A percentile compares a stretch with the other conserved stretches of the same genome.
phyloP scores from a whole-genome alignment of 2,113 vertebrate species.

The Sprattus sprattus region DNA sequence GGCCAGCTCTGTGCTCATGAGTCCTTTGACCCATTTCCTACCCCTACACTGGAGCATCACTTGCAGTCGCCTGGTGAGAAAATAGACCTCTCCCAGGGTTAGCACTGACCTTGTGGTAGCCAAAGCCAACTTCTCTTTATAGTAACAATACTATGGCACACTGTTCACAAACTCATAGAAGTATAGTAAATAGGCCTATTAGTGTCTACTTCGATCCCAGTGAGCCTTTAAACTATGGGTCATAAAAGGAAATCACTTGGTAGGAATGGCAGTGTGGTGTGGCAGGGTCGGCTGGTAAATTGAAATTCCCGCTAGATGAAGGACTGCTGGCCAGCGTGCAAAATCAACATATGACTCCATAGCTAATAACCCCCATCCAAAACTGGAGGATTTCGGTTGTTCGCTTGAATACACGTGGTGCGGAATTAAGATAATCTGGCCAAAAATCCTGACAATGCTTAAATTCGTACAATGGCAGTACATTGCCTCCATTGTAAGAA shows the following conservation, averaged over 20 bases:
- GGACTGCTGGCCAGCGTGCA: not conserved
- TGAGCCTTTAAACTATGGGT: not conserved
- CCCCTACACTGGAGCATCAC: conserved; percentile 46
- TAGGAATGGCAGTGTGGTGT: not conserved
- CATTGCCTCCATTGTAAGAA: not conserved
- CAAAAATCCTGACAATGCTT: not conserved
- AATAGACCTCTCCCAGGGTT: not conserved
- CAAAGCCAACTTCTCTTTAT: too few species aligned
- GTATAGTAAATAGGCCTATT: not conserved
- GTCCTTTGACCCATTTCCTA: conserved; percentile 62
- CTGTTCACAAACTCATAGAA: not conserved
- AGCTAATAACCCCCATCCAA: not conserved
- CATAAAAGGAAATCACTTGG: not conserved
- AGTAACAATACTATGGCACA: not conserved
- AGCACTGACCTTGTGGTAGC: not conserved
- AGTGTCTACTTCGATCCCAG: not conserved
- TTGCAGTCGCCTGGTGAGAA: not conserved
- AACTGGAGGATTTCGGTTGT: not conserved
- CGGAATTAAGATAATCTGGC: not conserved
- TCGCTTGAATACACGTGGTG: not conserved
- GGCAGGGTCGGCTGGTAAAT: not conserved
- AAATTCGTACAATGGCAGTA: not conserved
- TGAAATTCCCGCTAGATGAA: not conserved
- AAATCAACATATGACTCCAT: too few species aligned
- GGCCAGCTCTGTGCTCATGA: conserved; percentile 46